Evolutionary conservation across 1,140 invertebrate genomes (phyloP).

Genomic region (Drosophila tani): DNA sequence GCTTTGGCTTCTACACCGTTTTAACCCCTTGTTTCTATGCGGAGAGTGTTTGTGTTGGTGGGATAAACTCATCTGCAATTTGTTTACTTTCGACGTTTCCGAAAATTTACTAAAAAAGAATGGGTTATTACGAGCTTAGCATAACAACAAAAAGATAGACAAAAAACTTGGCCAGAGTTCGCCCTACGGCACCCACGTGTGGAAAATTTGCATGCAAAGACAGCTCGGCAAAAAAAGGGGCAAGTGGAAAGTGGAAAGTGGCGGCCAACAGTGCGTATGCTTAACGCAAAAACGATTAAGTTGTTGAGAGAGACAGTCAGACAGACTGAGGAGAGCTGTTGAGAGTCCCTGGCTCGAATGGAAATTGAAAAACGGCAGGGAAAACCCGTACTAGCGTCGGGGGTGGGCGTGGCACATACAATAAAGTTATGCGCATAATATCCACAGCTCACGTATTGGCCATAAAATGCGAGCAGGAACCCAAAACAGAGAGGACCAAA

Average conservation of each 20-base stretch:
- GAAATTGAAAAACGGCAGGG: constrained; percentile 73
- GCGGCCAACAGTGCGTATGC: constrained; percentile 67
- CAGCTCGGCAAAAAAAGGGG: constrained; percentile 24
- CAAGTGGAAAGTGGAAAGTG: constrained; percentile 21
- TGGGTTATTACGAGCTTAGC: constrained; percentile 79
- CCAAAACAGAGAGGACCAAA: constrained; percentile 38
- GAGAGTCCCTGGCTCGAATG: constrained; percentile 32
- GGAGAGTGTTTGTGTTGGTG: constrained; percentile 36
- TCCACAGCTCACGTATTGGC: constrained; percentile 79
- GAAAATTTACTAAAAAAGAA: constrained; percentile 72
- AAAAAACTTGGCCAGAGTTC: constrained; percentile 16
- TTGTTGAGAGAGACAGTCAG: constrained; percentile 54
- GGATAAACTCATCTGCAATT: constrained; percentile 82
- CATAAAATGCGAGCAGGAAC: constrained; percentile 65
- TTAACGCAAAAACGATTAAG: constrained; percentile 82
- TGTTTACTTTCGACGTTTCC: constrained; percentile 84
- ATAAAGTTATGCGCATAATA: constrained; percentile 83
- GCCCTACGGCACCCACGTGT: constrained; percentile 7
- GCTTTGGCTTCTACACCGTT: constrained; percentile 38
- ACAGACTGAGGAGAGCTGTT: background rate
- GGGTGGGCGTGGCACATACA: constrained; percentile 54
- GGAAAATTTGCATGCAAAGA: constrained; percentile 70
- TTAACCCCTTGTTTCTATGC: constrained; percentile 35
- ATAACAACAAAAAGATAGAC: constrained; percentile 28
- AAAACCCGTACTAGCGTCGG: constrained; percentile 33